phyloP scores from a whole-genome alignment of 2,888 invertebrate species.

The Allolobophora icterica region DNA sequence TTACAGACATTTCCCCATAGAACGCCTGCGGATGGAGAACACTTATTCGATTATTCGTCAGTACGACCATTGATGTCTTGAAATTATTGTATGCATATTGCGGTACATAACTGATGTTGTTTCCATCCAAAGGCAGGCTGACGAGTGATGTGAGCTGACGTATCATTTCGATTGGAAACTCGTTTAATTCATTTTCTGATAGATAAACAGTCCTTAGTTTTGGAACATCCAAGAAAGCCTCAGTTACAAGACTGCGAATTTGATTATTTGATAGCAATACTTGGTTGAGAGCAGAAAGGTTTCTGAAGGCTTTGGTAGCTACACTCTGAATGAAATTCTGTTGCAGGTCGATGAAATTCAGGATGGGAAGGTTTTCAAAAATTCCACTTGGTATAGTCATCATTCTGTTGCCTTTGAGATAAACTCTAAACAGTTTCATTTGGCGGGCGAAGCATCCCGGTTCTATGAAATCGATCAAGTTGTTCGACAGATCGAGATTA shows the following conservation, averaged over 20 bases:
- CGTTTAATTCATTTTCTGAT: neutral
- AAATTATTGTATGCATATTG: neutral
- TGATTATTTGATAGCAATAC: neutral
- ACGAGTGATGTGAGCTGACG: neutral
- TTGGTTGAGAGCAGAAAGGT: neutral
- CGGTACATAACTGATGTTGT: neutral
- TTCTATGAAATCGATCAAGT: neutral
- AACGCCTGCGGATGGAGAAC: neutral
- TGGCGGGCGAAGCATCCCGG: neutral
- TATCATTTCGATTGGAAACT: neutral
- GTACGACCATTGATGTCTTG: neutral
- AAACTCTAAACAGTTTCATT: neutral
- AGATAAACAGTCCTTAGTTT: neutral
- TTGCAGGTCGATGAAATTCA: neutral
- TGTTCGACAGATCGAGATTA: neutral
- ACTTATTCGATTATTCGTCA: conserved; percentile 9
- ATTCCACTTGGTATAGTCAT: neutral
- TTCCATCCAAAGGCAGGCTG: neutral
- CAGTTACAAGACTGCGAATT: neutral
- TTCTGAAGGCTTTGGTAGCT: neutral
- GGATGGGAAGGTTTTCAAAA: neutral
- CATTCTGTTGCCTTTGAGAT: conserved; percentile 20
- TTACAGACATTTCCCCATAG: neutral
- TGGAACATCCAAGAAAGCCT: neutral
- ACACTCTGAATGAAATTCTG: neutral